Evolutionary conservation across 2,113 vertebrate genomes (phyloP).

Genomic region (Neolamprologus ventralis): DNA sequence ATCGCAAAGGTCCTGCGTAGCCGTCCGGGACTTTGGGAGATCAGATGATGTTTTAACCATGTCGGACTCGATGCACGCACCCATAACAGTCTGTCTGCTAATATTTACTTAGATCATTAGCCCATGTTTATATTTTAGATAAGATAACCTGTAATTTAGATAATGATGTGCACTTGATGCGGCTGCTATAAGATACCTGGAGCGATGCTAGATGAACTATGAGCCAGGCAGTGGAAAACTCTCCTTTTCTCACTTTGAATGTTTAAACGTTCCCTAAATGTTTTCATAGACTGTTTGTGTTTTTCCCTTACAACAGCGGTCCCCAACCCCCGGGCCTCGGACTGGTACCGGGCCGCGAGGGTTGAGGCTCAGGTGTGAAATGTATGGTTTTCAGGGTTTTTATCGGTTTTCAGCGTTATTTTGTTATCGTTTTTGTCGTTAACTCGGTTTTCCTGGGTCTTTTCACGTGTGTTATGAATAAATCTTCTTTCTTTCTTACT

Average conservation of each 20-base stretch:
- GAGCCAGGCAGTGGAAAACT: neutral
- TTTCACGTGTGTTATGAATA: no score
- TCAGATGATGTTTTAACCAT: neutral
- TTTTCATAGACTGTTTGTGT: neutral
- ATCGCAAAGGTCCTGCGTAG: neutral
- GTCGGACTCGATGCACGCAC: neutral
- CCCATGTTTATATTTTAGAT: neutral
- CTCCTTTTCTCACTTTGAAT: neutral
- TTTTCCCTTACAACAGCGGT: neutral
- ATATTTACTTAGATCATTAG: neutral
- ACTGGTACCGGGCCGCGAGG: accelerated
- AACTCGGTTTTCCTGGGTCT: no score
- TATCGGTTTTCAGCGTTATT: no score
- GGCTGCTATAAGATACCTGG: neutral
- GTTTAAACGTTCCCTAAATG: neutral
- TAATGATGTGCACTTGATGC: neutral
- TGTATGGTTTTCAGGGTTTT: no score
- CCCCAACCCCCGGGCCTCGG: accelerated
- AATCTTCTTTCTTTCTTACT: neutral
- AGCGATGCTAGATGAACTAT: neutral
- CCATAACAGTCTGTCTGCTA: neutral
- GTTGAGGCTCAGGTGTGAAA: no score
- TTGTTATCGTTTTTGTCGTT: no score
- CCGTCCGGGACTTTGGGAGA: neutral
- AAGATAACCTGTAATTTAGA: neutral